A percentile compares a stretch with the other conserved stretches of the same genome.
Evolutionary conservation across 2,888 invertebrate genomes (phyloP).

Genomic region (Drosophila longiperda): DNA sequence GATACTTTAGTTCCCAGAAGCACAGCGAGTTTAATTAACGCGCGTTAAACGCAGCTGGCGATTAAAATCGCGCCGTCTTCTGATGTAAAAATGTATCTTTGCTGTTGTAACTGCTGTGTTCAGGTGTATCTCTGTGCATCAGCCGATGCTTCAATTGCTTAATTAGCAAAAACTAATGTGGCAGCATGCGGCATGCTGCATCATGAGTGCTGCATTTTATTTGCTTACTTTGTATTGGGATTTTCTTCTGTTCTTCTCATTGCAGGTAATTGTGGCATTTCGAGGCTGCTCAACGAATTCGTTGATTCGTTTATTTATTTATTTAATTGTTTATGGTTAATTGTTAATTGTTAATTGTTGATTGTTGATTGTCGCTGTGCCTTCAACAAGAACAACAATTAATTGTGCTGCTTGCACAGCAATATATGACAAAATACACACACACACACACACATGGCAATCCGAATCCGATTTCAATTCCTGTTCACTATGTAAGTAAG

Average conservation of each 20-base stretch:
- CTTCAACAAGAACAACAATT: conserved; percentile 72
- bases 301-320: conserved; percentile 57
- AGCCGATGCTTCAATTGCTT: conserved; percentile 66
- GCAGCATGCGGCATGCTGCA: conserved; percentile 21
- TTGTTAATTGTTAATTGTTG: conserved; percentile 42
- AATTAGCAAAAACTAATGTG: conserved; percentile 68
- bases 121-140: conserved; percentile 15
- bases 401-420: conserved; percentile 54
- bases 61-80: conserved; percentile 31
- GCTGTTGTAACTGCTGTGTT: not conserved
- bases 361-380: conserved; percentile 61
- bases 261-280: conserved; percentile 61
- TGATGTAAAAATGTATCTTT: conserved; percentile 15
- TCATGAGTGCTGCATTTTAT: conserved; percentile 19
- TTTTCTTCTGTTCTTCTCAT: conserved; percentile 38
- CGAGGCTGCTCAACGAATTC: conserved; percentile 28
- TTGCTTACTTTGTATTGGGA: conserved; percentile 39
- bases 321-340: conserved; percentile 58
- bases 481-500: conserved; percentile 29
- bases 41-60: conserved; percentile 37
- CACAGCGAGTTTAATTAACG: conserved; percentile 44
- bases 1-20: conserved; percentile 26
- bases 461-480: conserved; percentile 39
- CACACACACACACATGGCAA: conserved; percentile 12
- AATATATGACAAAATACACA: conserved; percentile 19